Percentiles rank a stretch among this genome's conserved stretches.
phyloP scores from a whole-genome alignment of 2,888 invertebrate genomes.

The Ichneumoninae sp. region DNA sequence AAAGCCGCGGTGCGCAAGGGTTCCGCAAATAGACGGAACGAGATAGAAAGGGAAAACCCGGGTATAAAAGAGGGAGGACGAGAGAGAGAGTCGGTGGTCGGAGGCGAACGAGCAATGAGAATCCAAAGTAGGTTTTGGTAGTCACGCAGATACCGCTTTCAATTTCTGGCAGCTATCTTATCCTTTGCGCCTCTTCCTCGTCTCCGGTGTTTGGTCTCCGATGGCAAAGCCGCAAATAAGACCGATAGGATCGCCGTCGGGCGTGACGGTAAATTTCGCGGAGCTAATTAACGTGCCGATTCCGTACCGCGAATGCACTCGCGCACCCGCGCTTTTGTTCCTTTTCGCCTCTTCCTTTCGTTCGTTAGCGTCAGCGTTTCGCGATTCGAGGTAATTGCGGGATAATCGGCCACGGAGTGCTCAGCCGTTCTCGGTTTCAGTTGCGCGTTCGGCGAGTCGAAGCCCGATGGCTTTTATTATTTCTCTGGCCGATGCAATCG shows the following conservation, averaged over 20 bases:
- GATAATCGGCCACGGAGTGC: slow-evolving; percentile 43
- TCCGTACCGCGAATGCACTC: slow-evolving; percentile 50
- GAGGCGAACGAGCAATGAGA: slow-evolving; percentile 36
- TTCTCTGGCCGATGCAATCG: slow-evolving; percentile 8
- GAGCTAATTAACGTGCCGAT: slow-evolving; percentile 74
- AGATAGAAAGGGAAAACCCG: slow-evolving; percentile 34
- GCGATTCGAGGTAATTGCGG: slow-evolving; percentile 43
- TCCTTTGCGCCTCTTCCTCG: slow-evolving; percentile 31
- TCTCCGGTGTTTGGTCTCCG: slow-evolving; percentile 14
- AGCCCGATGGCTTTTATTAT: neutral
- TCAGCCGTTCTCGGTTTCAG: slow-evolving; percentile 17
- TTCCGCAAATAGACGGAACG: slow-evolving; percentile 55
- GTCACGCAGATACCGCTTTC: slow-evolving; percentile 31
- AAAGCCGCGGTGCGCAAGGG: slow-evolving; percentile 34
- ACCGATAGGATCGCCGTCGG: slow-evolving; percentile 54
- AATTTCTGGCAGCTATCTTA: slow-evolving; percentile 58
- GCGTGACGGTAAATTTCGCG: slow-evolving; percentile 72
- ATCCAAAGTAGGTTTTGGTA: slow-evolving; percentile 20
- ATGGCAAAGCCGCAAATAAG: slow-evolving; percentile 47
- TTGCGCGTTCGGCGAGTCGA: neutral
- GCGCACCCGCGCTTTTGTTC: slow-evolving; percentile 45
- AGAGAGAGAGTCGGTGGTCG: neutral
- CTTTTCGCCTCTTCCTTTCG: slow-evolving; percentile 12
- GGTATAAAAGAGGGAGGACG: slow-evolving; percentile 11
- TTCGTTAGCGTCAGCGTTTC: slow-evolving; percentile 43